These are phyloP conservation scores for Tachysurus vachellii DNA, from an alignment of 2,113 vertebrate genomes.

Conservation along the genomic window DNA sequence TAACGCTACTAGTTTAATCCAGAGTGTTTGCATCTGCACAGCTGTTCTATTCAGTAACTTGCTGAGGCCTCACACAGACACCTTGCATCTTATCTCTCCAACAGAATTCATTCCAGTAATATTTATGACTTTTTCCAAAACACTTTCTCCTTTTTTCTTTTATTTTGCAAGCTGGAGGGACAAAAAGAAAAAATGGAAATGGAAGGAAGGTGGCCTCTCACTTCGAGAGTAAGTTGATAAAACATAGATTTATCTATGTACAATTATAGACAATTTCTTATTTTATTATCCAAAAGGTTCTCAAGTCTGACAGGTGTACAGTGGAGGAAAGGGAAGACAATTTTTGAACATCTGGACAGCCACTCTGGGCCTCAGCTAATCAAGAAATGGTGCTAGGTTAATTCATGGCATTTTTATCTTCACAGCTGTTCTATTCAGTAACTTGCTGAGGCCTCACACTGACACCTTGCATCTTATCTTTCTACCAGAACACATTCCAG, in stretches of 20 bases:
- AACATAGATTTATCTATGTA: conserved; percentile 47
- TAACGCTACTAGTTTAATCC: conserved; percentile 63
- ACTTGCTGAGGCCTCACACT: conserved; percentile 45
- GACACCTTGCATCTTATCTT: conserved; percentile 21
- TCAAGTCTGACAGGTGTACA: conserved; percentile 64
- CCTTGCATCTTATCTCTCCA: conserved; percentile 37
- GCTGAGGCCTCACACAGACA: conserved; percentile 45
- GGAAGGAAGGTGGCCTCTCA: conserved; percentile 77
- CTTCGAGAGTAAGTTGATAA: conserved; percentile 76
- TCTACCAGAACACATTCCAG: conserved; percentile 50
- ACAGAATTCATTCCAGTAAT: conserved; percentile 50
- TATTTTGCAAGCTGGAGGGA: conserved; percentile 61
- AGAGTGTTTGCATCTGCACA: conserved; percentile 59
- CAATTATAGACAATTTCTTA: background rate
- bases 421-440: conserved; percentile 56
- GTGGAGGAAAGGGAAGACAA: conserved; percentile 67
- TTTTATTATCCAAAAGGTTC: background rate
- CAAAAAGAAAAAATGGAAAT: conserved; percentile 66
- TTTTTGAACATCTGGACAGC: conserved; percentile 68
- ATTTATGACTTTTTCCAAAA: conserved; percentile 55
- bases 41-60: conserved; percentile 53
- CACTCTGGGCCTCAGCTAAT: conserved; percentile 62
- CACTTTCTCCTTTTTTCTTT: conserved; percentile 46
- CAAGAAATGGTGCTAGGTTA: conserved; percentile 60
- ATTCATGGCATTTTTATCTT: conserved; percentile 59